A percentile compares a stretch with the other conserved stretches of the same genome.
phyloP scores from a whole-genome alignment of 2,797 vertebrate genomes.

The Clamator glandarius region DNA sequence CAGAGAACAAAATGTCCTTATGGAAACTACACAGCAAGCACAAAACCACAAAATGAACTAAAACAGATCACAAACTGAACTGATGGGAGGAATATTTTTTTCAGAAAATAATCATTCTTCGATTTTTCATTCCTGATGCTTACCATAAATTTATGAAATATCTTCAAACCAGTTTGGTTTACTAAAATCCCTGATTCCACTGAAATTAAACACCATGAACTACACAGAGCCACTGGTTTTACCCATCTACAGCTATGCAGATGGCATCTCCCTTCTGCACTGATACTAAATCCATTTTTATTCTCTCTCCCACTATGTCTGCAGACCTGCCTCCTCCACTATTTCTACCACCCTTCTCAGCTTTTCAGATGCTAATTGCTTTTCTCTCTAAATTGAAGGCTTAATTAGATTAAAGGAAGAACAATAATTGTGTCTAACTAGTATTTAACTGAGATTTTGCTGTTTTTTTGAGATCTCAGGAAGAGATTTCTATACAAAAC shows the following conservation, averaged over 20 bases:
- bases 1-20: neutral
- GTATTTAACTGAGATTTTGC: slow-evolving; percentile 48
- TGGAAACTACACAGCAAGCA: slow-evolving; percentile 6
- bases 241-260: neutral
- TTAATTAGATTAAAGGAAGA: slow-evolving; percentile 67
- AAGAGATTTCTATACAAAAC: slow-evolving; percentile 25
- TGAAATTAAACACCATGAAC: neutral
- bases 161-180: neutral
- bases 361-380: slow-evolving; percentile 67
- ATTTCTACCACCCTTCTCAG: neutral
- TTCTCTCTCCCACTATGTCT: neutral
- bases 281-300: neutral
- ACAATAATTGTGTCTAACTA: slow-evolving; percentile 58
- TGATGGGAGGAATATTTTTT: neutral
- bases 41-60: slow-evolving; percentile 36
- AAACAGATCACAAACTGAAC: neutral
- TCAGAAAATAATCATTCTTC: neutral
- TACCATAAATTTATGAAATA: neutral
- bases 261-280: neutral
- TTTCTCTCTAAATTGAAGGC: slow-evolving; percentile 53
- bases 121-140: neutral
- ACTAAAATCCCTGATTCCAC: neutral
- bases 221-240: neutral
- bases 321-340: slow-evolving; percentile 9
- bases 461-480: slow-evolving; percentile 23